Conservation (phyloP, 2,888 invertebrate species). For the Trisateles emortualis region DNA sequence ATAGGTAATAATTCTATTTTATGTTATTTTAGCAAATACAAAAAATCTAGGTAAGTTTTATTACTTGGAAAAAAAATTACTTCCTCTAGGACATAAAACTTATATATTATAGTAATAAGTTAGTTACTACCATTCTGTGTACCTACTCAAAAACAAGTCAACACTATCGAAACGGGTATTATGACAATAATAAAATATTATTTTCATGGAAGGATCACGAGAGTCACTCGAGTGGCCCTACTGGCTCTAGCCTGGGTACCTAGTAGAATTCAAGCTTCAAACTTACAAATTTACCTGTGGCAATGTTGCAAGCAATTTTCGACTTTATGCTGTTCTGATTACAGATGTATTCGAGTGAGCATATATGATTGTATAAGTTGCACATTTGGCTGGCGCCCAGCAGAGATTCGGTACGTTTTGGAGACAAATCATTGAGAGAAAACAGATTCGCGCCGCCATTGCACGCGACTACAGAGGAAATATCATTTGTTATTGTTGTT, state of each 20-base stretch:
- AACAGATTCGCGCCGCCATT: constrained; percentile 82
- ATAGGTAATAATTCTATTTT: too few relatives aligned
- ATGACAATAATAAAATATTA: constrained; percentile 78
- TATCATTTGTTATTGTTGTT: constrained; percentile 74
- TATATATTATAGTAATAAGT: too few relatives aligned
- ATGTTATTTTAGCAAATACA: too few relatives aligned
- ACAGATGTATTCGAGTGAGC: constrained; percentile 34
- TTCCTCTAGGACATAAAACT: too few relatives aligned
- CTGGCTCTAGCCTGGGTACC: constrained; percentile 65
- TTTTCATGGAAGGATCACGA: constrained; percentile 78
- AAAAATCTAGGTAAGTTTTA: too few relatives aligned
- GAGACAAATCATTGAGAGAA: constrained; percentile 85
- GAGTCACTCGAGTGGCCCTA: constrained; percentile 66
- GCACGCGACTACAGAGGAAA: constrained; percentile 63
- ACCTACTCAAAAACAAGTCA: constrained; percentile 51
- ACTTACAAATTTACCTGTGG: constrained; percentile 56
- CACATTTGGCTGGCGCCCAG: constrained; percentile 83
- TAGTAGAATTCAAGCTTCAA: constrained; percentile 74
- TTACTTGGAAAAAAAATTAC: too few relatives aligned
- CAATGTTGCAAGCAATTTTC: constrained; percentile 27
- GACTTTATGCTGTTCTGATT: constrained; percentile 40
- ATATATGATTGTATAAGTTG: constrained; percentile 59
- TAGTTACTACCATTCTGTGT: background rate
- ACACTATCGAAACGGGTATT: constrained; percentile 60
- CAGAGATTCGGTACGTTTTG: constrained; percentile 78